Base-by-base conservation (phyloP, 2,888 invertebrate species). In the Netelia virgata region DNA sequence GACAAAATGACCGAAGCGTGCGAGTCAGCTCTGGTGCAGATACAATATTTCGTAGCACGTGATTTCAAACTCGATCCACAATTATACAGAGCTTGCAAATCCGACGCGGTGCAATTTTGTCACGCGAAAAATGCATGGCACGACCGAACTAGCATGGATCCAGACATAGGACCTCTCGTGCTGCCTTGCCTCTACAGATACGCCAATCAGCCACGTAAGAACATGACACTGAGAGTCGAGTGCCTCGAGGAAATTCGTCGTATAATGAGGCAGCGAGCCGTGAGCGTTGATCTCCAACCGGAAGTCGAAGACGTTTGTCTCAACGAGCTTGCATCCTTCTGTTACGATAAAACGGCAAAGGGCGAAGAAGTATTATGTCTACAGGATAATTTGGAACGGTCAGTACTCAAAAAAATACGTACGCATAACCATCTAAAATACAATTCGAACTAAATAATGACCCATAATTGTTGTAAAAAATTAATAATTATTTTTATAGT, bases 21-120 rank as follows among this genome's bases (percentile, higher is more conserved):
- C 94, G 98, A 98, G 94, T 96, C 97, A 86, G 97, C 98, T 9
- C 94, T 99, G 61, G 95, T 99, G 82, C 98, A 99, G 94, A 98
- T 99, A 90, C 99, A 99, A 92, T 99, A 99, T 94, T 99, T 99
- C 94, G 96, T 99, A 85, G 97, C 98, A 0, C 96, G 99, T 89
- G 98, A 99, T 94, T 99, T 98, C 93, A 98, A 97, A 90, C 94
- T 99, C 66, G 98, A 99, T 94, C 97, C 98, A 0, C 96, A 96
- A 88, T 94, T 99, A 61, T 99, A 98, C 92, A 96, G 96, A 91
- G 96, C 97, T 43, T 99, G 99, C 92, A 97, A 96, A 90, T 95
- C 96, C 86, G 99, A 99, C 94, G 99, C 99, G 1, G 95, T 96
- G 3, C 96, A 95, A 77, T 95, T 96, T 50, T 99, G 99, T 92